Evolutionary conservation across 2,797 vertebrate genomes (phyloP).

Genomic region (Ctenochaetus hawaiiensis): DNA sequence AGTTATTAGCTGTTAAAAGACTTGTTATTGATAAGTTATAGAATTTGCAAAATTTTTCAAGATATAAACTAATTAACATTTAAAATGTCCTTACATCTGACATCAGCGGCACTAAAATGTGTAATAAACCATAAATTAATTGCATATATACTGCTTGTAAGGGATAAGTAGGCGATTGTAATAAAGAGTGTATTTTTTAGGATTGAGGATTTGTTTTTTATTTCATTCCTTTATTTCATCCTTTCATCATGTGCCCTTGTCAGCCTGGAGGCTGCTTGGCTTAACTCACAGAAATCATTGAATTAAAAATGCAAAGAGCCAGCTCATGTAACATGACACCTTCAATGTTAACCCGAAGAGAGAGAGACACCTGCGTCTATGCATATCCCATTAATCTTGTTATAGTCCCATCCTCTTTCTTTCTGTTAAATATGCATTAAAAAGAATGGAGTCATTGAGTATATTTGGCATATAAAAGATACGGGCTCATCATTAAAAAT

Average conservation of each 20-base stretch:
- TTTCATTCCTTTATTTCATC: too few relatives aligned
- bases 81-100: neutral
- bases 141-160: too few relatives aligned
- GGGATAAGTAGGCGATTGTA: neutral
- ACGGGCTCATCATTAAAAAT: conserved; percentile 88
- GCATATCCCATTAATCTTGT: conserved; percentile 82
- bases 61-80: neutral
- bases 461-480: conserved; percentile 87
- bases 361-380: conserved; percentile 57
- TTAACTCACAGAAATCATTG: conserved; percentile 28
- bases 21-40: neutral
- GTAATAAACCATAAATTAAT: neutral
- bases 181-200: neutral
- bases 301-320: conserved; percentile 57
- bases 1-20: neutral
- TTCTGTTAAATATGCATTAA: conserved; percentile 85
- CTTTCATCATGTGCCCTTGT: neutral
- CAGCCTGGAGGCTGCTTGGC: conserved; percentile 7
- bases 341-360: conserved; percentile 44
- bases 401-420: conserved; percentile 69
- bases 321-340: conserved; percentile 36
- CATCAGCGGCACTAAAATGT: too few relatives aligned
- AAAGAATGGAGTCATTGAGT: conserved; percentile 86
- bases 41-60: too few relatives aligned
- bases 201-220: neutral